phyloP scores from a whole-genome alignment of 2,888 invertebrate genomes.

The Fragum whitleyi region DNA sequence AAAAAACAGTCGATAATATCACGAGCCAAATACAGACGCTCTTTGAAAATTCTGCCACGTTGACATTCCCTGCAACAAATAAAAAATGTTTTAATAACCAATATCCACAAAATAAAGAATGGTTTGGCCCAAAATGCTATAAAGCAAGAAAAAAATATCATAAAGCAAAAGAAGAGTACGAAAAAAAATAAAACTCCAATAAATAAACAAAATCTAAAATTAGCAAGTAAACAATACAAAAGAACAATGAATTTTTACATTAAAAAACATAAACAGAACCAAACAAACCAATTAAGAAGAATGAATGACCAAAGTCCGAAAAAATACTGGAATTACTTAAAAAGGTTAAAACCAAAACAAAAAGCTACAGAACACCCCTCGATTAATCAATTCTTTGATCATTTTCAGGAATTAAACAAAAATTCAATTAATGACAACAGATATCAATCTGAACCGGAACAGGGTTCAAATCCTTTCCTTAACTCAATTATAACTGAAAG shows the following conservation, averaged over 20 bases:
- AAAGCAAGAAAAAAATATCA: constrained; percentile 23
- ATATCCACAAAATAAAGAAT: constrained; percentile 4
- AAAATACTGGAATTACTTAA: constrained; percentile 11
- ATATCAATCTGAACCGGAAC: neutral
- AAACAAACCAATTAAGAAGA: constrained; percentile 2
- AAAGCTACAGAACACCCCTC: neutral
- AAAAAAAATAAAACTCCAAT: neutral
- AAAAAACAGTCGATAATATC: constrained; percentile 5
- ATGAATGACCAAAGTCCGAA: neutral
- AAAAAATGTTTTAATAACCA: neutral
- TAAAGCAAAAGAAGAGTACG: constrained; percentile 19
- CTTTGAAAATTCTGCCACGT: constrained; percentile 8
- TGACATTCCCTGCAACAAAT: too few species aligned
- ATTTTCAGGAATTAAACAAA: constrained; percentile 15
- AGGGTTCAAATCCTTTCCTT: neutral
- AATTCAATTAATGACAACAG: neutral
- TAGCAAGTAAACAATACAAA: constrained; percentile 23
- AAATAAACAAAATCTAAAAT: neutral
- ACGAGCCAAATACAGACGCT: neutral
- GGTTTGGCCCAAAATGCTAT: constrained; percentile 29
- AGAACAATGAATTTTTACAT: constrained; percentile 13
- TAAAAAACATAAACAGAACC: neutral
- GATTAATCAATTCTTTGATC: constrained; percentile 10
- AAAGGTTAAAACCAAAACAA: neutral
- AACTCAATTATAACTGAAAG: constrained; percentile 31